Evolutionary conservation across 1,140 invertebrate species (phyloP), one percentile per base, ranked within the genome.

Genomic region (Paramacrobiotus metropolitanus): DNA sequence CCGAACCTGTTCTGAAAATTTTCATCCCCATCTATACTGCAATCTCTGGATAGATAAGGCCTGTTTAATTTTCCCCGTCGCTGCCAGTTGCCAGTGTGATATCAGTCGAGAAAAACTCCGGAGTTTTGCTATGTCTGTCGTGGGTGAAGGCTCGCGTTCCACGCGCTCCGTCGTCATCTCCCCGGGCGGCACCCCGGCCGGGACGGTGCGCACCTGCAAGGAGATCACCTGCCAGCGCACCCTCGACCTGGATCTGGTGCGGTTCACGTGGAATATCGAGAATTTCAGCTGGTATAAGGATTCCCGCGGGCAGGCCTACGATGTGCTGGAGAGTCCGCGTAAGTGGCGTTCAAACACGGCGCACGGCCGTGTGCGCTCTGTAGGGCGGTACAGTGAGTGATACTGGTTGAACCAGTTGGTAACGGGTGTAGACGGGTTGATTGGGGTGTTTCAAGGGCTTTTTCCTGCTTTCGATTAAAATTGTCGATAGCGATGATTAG

Each of bases 271-370:
- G 48, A 55, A 55, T 24, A 24, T 55, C 15, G 48, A 55, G 24
- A 55, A 55, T 28, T 55, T 55, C 48, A 20, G 15, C 9, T 55
- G 15, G 15, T 55, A 55, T 55, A 15, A 24, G 4, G 48, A 55
- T 24, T 20, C 15, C 15, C 15, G 48, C 4, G 48, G 48, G 28
- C 15, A 9, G 4, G 15, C 28, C 4, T 55, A 55, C 24, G 48
- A 55, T 24, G 48, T 55, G 4, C 48, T 55, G 48, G 48, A 55
- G 28, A 55, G 48, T 28, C 48, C 48, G 9, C 48, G 48, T 55
- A 55, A 55, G 48, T 55, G 48, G 15, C 15, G 9, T 55, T 55
- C 9, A 9, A 40, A n/a, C n/a, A 40, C 9, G 9, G 9, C n/a
- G 9, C n/a, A n/a, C 9, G 34, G 34, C 9, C 34, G 34, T 15